Base-by-base conservation (phyloP, 2,888 invertebrate genomes). In the Syrista parreyssii region DNA sequence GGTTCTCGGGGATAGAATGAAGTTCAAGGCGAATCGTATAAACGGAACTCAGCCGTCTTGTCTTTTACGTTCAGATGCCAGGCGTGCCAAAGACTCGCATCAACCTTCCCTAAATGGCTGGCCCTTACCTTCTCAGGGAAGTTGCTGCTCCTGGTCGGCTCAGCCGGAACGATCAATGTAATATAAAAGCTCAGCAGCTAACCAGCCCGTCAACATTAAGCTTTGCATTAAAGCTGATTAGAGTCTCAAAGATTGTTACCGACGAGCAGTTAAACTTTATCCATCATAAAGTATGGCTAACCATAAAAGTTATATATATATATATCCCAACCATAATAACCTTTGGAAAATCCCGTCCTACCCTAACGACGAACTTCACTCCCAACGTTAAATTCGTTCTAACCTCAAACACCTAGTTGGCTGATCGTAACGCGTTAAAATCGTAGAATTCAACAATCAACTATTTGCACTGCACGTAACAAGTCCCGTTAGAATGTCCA, bases 41-140 rank as follows among this genome's bases (percentile, higher is more conserved):
- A 85, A 86, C 85, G 80, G 83, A 78, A 86, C 87, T 84, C 55
- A 9, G 55, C 82, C 83, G 55, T 84, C 82, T 83, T 80, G 81
- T 80, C 79, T 84, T 82, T 79, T 79, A 79, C 77, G 82, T 79
- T 80, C 76, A 80, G 84, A 86, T 87, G 83, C 83, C 81, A 79
- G 75, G 80, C 83, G 83, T 84, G 82, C 85, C 86, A 82, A 78
- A 33, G 77, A 79, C 73, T 76, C 79, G 79, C 82, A 80, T 73
- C 87, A 87, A 88, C 84, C 84, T 89, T 88, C 88, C 88, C 79
- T 88, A 88, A 82, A 88, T 84, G 88, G 88, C 76, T 81, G 78
- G 76, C 55, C 79, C 77, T 75, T 68, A 74, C 76, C 75, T 80
- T 78, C 78, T 78, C 77, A 79, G 80, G 81, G 78, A 84, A 84